Conservation (phyloP, 2,113 vertebrate genomes). For the Xiphophorus maculatus region DNA sequence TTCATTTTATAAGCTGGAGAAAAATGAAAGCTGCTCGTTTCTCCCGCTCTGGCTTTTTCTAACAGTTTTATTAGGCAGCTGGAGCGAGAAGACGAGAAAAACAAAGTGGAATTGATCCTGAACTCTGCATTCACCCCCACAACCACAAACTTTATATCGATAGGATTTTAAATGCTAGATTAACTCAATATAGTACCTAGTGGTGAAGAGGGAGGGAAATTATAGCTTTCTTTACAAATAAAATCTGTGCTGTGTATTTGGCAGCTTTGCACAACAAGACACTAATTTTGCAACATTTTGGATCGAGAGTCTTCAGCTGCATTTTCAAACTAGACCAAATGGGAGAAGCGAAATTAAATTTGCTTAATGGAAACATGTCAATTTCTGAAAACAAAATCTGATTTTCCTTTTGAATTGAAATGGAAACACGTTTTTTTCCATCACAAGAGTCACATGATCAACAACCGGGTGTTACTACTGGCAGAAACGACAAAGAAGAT, state of each 20-base stretch:
- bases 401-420: no score
- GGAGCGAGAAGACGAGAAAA: conserved; percentile 67
- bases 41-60: conserved; percentile 50
- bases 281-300: not conserved
- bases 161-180: not conserved
- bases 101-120: conserved; percentile 66
- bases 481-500: no score
- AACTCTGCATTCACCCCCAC: not conserved
- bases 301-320: not conserved
- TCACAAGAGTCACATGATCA: no score
- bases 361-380: no score
- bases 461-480: no score
- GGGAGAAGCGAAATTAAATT: no score
- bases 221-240: no score
- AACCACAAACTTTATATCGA: not conserved
- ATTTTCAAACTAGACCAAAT: no score
- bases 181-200: no score
- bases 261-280: not conserved
- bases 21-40: conserved; percentile 14
- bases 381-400: no score
- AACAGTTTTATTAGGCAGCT: conserved; percentile 75
- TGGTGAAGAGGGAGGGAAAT: not conserved
- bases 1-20: conserved; percentile 51
- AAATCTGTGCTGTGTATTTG: not conserved
- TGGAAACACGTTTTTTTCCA: no score